Evolutionary conservation across 2,888 invertebrate genomes (phyloP), one percentile per base, ranked within the genome.

Genomic region (Himalopsyche anomala): DNA sequence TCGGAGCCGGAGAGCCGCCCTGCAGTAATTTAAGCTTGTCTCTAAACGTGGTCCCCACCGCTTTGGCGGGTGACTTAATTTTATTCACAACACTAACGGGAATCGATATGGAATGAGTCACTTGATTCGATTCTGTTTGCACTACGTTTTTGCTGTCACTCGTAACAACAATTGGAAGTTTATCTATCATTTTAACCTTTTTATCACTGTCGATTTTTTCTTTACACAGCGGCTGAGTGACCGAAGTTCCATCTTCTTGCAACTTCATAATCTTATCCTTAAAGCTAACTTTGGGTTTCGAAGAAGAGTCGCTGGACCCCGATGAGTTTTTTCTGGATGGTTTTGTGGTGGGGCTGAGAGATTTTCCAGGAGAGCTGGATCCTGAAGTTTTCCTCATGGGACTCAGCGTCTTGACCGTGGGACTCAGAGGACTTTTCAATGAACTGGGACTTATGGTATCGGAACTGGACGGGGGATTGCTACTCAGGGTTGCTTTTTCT

Each of bases 221-320:
- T 90, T 92, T 93, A 88, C 89, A 90, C 2, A 93, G 90, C 5
- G 93, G 93, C 89, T 93, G 93, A 89, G 91, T 91, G 2, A 93
- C 92, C 54, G 93, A 91, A 0, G 92, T 93, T 17, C 93, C 93
- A 88, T 93, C 93, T 88, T 92, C 92, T 89, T 94, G 94, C 0
- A 95, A 91, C 90, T 94, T 94, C 89, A 94, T 92, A 87, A 94
- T 94, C 91, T 93, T 94, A 90, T 95, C 94, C 90, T 92, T 94
- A 90, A 95, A 95, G 89, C 95, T 94, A 79, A 95, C 95, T 92
- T 95, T 94, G 85, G 94, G 94, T 74, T 91, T 91, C 12, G 92
- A 91, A 80, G 92, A 89, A 81, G 92, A 91, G 87, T 92, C 92
- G 89, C 92, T 93, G 36, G 91, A 93, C 51, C 92, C 93, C 36